Evolutionary conservation across 2,888 invertebrate species (phyloP), one percentile per base, ranked within the genome.

Genomic region (Thymelicus acteon): DNA sequence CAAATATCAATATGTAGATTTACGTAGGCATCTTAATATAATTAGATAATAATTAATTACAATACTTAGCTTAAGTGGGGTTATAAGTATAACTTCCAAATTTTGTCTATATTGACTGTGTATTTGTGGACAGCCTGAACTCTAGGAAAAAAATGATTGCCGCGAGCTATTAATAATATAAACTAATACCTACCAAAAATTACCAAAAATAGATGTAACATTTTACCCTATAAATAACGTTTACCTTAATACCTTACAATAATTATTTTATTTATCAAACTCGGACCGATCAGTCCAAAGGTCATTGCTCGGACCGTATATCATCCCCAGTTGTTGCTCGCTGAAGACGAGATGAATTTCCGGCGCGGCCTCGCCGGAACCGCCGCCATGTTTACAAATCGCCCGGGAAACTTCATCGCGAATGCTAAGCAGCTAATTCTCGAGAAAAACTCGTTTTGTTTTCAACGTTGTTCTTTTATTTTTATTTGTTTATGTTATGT

Each of bases 321-420:
- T 70, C 58, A 70, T 37, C 52, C 61, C 49, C 66, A 60, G 64
- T 65, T 71, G 66, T 71, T 72, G 79, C 77, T 76, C 73, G 73
- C 68, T 76, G 76, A 79, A 79, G 79, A 82, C 86, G 86, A 84
- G 84, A 86, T 87, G 89, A 91, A 92, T 93, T 93, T 92, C 92
- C 92, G 92, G 79, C 89, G 88, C 88, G 88, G 90, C 90, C 91
- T 89, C 88, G 82, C 89, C 91, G 92, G 92, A 92, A 83, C 81
- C 81, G 77, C 77, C 85, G 91, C 86, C 91, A 92, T 92, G 93
- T 92, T 92, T 93, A 92, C 92, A 92, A 92, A 93, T 92, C 90
- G 91, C 88, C 90, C 84, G 87, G 84, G 85, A 88, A 89, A 86
- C 87, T 83, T 86, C 90, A 88, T 81, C 78, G 85, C 81, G 92